phyloP scores from a whole-genome alignment of 2,888 invertebrate species.

The Cataglyphis livida region DNA sequence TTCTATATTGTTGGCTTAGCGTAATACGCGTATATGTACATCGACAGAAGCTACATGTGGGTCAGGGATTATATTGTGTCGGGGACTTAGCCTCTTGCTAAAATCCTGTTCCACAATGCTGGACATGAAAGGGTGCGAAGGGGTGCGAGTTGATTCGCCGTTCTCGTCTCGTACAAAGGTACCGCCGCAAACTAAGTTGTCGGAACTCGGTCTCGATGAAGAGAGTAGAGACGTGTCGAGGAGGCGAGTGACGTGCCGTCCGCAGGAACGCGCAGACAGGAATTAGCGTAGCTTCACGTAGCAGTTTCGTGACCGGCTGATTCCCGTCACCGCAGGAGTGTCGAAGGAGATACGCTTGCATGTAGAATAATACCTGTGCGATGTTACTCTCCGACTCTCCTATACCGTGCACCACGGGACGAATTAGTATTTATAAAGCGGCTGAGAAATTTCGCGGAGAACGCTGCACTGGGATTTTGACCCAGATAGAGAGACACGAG shows the following conservation, averaged over 20 bases:
- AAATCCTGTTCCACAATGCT: constrained; percentile 19
- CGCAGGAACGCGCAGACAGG: constrained; percentile 57
- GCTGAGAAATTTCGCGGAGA: constrained; percentile 34
- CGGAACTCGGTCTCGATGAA: constrained; percentile 66
- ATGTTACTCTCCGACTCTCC: not conserved
- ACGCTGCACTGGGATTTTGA: constrained; percentile 25
- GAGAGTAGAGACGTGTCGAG: constrained; percentile 53
- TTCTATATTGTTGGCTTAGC: not conserved
- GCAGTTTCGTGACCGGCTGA: constrained; percentile 69
- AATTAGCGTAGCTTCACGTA: constrained; percentile 68
- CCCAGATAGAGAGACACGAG: not conserved
- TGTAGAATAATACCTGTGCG: constrained; percentile 6
- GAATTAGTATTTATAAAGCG: constrained; percentile 51
- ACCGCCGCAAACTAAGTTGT: constrained; percentile 68
- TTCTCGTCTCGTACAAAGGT: constrained; percentile 59
- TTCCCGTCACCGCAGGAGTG: constrained; percentile 57
- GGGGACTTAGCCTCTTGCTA: constrained; percentile 9
- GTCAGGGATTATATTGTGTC: constrained; percentile 20
- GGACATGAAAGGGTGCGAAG: constrained; percentile 16
- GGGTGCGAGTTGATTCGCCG: constrained; percentile 36
- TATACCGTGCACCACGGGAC: not conserved
- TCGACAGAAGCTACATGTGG: constrained; percentile 21
- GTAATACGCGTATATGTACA: not conserved
- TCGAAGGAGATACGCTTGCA: constrained; percentile 30
- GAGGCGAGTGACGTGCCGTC: constrained; percentile 59